Conservation (phyloP, 1,140 invertebrate genomes). For the Philopotamus ludificatus region DNA sequence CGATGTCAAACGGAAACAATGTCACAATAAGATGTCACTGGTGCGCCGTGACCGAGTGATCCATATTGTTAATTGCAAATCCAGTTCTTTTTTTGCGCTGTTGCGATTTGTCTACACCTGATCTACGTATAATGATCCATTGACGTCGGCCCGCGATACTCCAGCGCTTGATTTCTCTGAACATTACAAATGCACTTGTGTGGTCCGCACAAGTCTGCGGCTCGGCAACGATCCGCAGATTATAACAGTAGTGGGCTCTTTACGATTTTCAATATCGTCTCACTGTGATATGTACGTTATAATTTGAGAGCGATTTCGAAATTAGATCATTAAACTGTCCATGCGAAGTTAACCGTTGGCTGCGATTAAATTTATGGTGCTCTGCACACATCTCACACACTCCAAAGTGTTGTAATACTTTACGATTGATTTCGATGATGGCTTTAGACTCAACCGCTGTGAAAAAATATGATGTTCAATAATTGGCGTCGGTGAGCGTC, state of each 20-base stretch:
- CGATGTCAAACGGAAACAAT: neutral
- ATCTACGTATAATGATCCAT: too few species aligned
- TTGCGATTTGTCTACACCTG: neutral
- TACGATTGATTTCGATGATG: too few species aligned
- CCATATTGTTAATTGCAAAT: neutral
- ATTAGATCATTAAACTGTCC: conserved; percentile 3
- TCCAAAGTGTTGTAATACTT: too few species aligned
- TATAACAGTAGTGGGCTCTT: conserved; percentile 4
- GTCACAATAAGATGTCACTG: conserved; percentile 1
- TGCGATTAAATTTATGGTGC: neutral
- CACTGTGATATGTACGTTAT: neutral
- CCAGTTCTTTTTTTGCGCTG: neutral
- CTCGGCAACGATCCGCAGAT: neutral
- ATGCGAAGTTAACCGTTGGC: neutral
- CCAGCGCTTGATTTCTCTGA: too few species aligned
- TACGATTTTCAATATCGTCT: neutral
- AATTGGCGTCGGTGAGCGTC: too few species aligned
- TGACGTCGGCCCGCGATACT: too few species aligned
- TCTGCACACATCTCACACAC: neutral
- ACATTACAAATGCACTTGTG: too few species aligned
- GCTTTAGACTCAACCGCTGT: too few species aligned
- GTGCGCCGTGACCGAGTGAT: neutral
- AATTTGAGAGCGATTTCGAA: neutral
- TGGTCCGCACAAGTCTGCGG: neutral
- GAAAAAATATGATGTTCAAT: too few species aligned